Conservation (phyloP, 1,140 invertebrate genomes). For the Drosophila parabipectinata region DNA sequence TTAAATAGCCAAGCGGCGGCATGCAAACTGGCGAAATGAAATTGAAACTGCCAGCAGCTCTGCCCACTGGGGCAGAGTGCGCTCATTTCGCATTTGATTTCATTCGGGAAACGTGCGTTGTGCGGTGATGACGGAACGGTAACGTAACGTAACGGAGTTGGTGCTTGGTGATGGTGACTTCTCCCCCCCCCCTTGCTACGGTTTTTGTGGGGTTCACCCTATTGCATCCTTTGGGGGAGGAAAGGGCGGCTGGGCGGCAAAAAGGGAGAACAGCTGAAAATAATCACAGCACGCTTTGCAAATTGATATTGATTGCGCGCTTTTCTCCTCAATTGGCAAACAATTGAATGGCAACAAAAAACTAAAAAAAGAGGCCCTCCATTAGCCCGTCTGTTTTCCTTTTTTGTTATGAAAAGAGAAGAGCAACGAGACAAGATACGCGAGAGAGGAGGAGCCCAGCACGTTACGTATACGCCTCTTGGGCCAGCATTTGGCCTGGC, state of each 20-base stretch:
- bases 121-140: conserved; percentile 58
- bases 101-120: conserved; percentile 80
- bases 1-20: conserved; percentile 3
- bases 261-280: background rate
- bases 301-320: conserved; percentile 72
- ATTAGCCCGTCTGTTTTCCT: conserved; percentile 11
- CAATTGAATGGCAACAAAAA: conserved; percentile 60
- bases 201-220: background rate
- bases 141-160: conserved; percentile 12
- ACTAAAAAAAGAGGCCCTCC: conserved; percentile 21
- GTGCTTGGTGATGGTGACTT: conserved; percentile 15
- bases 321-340: conserved; percentile 74
- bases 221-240: background rate
- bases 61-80: conserved; percentile 51
- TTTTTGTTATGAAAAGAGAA: conserved; percentile 37
- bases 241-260: no score
- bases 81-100: conserved; percentile 80
- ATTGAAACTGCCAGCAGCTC: conserved; percentile 27
- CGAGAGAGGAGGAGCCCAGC: conserved; percentile 37
- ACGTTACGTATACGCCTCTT: conserved; percentile 72
- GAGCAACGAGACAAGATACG: background rate
- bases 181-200: background rate
- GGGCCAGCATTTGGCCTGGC: conserved; percentile 26
- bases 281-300: conserved; percentile 54
- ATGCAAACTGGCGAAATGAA: conserved; percentile 25